Evolutionary conservation across 1,140 invertebrate genomes (phyloP).

Genomic region (Neoseiulus cucumeris): DNA sequence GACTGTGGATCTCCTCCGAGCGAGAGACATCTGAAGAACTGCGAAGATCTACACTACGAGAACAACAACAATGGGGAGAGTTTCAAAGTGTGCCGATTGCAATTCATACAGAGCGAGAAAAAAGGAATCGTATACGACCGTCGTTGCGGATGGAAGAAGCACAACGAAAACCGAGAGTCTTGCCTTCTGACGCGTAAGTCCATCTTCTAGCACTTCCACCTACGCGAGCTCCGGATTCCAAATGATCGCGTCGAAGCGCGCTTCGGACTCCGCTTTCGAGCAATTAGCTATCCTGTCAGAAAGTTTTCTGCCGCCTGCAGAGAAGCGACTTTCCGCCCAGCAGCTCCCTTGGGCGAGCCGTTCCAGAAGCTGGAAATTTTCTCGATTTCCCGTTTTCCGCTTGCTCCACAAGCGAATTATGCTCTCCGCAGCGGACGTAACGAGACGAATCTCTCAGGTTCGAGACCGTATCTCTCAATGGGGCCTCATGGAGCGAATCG

Average conservation of each 20-base stretch:
- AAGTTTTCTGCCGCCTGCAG: neutral
- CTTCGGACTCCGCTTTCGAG: neutral
- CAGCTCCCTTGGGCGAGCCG: neutral
- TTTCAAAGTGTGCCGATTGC: neutral
- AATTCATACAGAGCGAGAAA: neutral
- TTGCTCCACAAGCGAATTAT: too few relatives aligned
- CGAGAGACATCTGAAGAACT: neutral
- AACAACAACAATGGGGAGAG: neutral
- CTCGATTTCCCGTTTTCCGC: too few relatives aligned
- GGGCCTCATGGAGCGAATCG: too few relatives aligned
- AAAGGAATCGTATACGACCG: neutral
- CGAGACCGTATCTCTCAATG: too few relatives aligned
- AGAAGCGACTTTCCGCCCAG: neutral
- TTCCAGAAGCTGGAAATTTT: neutral
- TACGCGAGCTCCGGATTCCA: neutral
- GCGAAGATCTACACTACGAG: constrained; percentile 1
- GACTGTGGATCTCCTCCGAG: neutral
- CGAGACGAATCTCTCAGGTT: too few relatives aligned
- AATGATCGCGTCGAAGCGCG: neutral
- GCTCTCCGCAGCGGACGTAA: too few relatives aligned
- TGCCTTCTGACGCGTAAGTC: neutral
- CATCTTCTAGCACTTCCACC: neutral
- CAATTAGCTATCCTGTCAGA: neutral
- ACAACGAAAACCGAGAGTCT: neutral
- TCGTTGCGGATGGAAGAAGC: constrained; percentile 1